phyloP scores from a whole-genome alignment of 1,140 invertebrate species.

The Cotesia typhae region DNA sequence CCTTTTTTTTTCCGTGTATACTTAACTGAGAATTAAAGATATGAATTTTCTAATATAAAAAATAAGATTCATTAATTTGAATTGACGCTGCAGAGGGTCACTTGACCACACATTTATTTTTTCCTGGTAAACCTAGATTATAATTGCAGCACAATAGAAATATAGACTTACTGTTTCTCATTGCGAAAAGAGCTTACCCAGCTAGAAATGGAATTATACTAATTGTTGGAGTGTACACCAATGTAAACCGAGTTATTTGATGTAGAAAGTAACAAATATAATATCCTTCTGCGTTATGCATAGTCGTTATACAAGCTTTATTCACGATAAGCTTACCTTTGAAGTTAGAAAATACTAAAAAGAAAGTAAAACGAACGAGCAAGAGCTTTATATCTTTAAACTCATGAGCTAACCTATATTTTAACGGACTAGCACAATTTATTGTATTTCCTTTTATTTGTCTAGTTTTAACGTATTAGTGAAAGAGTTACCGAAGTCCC shows the following conservation, averaged over 20 bases:
- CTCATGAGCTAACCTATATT: constrained; percentile 49
- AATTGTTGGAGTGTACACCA: constrained; percentile 40
- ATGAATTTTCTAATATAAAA: too few species aligned
- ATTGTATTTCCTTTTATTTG: constrained; percentile 39
- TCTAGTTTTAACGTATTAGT: constrained; percentile 46
- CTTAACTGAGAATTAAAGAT: too few species aligned
- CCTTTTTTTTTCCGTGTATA: too few species aligned
- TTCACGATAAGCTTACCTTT: not conserved
- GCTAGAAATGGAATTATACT: constrained; percentile 39
- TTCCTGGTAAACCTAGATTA: not conserved
- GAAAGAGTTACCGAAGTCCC: constrained; percentile 53
- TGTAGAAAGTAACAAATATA: constrained; percentile 33
- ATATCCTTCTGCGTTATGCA: constrained; percentile 34
- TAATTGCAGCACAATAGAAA: constrained; percentile 13
- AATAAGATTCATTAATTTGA: not conserved
- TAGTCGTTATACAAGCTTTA: not conserved
- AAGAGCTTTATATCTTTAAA: constrained; percentile 1
- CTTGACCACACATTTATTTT: constrained; percentile 9
- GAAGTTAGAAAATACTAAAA: not conserved
- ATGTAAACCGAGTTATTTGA: constrained; percentile 36
- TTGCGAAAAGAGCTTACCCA: constrained; percentile 30
- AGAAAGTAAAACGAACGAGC: not conserved
- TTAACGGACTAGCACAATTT: constrained; percentile 27
- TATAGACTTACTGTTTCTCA: not conserved
- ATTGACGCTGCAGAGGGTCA: not conserved